phyloP scores from a whole-genome alignment of 1,140 invertebrate species.

The Solen grandis region DNA sequence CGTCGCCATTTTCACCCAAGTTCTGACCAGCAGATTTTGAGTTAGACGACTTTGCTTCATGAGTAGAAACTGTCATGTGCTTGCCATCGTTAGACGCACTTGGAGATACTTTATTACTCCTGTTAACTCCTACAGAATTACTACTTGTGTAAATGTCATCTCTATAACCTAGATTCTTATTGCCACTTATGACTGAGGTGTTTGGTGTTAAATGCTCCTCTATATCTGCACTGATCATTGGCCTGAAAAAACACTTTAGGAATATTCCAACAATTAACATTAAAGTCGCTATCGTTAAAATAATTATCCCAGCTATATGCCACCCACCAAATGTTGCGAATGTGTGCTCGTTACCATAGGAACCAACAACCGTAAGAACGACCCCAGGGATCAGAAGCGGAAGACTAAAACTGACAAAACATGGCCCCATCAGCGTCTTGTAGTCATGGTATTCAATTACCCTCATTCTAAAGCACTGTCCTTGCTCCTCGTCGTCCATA shows the following conservation, averaged over 20 bases:
- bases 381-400: slow-evolving; percentile 45
- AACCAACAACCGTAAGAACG: slow-evolving; percentile 43
- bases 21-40: background rate
- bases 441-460: slow-evolving; percentile 48
- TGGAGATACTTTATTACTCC: background rate
- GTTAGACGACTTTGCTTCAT: slow-evolving; percentile 8
- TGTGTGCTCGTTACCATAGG: slow-evolving; percentile 36
- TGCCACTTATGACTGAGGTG: slow-evolving; percentile 36
- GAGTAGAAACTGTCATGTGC: slow-evolving; percentile 19
- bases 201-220: slow-evolving; percentile 43
- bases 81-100: background rate
- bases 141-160: slow-evolving; percentile 3
- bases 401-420: slow-evolving; percentile 47
- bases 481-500: background rate
- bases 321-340: slow-evolving; percentile 44
- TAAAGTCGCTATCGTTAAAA: slow-evolving; percentile 25
- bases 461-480: slow-evolving; percentile 32
- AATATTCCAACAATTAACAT: slow-evolving; percentile 39
- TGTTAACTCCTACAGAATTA: background rate
- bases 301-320: slow-evolving; percentile 41
- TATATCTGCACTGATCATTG: slow-evolving; percentile 45
- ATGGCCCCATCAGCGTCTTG: slow-evolving; percentile 51
- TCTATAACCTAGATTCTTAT: slow-evolving; percentile 47
- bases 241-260: slow-evolving; percentile 43
- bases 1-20: too few species aligned